phyloP scores from a whole-genome alignment of 2,797 vertebrate species.

The Mycteria americana region DNA sequence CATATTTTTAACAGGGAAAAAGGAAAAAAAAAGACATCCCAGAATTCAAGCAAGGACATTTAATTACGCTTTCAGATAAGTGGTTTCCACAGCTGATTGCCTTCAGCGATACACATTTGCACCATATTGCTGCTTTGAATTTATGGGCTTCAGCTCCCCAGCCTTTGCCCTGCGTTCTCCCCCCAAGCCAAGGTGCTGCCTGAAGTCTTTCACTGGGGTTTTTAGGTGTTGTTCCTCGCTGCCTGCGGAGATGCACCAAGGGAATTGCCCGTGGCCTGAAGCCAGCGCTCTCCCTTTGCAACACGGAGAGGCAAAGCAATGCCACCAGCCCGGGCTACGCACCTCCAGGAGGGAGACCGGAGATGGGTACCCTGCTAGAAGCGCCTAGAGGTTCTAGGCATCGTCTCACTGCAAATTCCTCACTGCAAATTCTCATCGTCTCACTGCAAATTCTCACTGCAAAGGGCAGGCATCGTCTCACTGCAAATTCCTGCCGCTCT shows the following conservation, averaged over 20 bases:
- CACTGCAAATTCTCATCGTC: too few species aligned
- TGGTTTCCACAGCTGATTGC: neutral
- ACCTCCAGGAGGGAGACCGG: neutral
- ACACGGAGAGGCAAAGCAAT: neutral
- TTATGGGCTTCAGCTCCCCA: neutral
- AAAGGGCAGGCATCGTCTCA: too few species aligned
- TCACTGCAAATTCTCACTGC: too few species aligned
- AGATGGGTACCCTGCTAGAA: neutral
- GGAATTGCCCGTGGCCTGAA: neutral
- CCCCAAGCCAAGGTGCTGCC: neutral
- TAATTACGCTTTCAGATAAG: neutral
- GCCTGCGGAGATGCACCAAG: fast-evolving
- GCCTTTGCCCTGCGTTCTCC: neutral
- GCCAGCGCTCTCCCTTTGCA: too few species aligned
- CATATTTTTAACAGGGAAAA: neutral
- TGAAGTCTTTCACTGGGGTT: neutral
- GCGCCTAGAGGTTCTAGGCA: neutral
- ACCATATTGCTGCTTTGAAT: neutral
- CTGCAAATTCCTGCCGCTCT: neutral
- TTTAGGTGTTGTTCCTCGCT: neutral
- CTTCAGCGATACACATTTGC: neutral
- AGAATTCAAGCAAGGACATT: neutral
- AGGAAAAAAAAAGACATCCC: neutral
- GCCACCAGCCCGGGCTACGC: too few species aligned
- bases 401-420: too few species aligned